Conservation (phyloP, 1,140 invertebrate species). For the Apis cerana region DNA sequence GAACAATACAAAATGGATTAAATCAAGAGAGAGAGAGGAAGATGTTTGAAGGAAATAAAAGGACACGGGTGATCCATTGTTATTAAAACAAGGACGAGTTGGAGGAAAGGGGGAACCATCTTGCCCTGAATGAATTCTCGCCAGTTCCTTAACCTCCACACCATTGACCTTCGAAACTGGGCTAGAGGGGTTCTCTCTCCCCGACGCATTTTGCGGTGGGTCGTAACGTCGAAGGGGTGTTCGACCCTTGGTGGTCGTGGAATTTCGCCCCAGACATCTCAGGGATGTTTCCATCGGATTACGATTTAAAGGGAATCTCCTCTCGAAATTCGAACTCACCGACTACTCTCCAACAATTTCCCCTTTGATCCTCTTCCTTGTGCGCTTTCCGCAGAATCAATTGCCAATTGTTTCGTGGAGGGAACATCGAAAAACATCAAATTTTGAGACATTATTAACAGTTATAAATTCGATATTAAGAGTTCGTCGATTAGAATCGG, state of each 20-base stretch:
- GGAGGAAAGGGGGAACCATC: neutral
- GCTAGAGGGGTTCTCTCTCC: conserved; percentile 52
- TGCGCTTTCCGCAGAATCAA: neutral
- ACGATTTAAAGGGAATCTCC: conserved; percentile 45
- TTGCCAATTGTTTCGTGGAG: neutral
- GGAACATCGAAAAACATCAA: no score
- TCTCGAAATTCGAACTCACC: neutral
- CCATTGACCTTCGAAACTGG: conserved; percentile 61
- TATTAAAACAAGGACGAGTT: no score
- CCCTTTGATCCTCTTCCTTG: neutral
- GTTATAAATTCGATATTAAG: no score
- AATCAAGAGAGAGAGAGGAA: no score
- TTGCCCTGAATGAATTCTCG: conserved; percentile 2
- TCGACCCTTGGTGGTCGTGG: conserved; percentile 42
- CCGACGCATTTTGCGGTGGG: conserved; percentile 48
- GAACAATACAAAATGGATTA: no score
- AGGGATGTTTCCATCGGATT: conserved; percentile 50
- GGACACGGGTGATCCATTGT: no score
- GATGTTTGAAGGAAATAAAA: no score
- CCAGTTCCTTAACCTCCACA: conserved; percentile 33
- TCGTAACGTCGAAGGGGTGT: conserved; percentile 63
- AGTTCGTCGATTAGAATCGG: neutral
- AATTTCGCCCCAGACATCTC: conserved; percentile 37
- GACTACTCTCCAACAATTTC: neutral
- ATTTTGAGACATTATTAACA: neutral